These are phyloP conservation scores for Chamaea fasciata DNA, from an alignment of 2,113 vertebrate genomes.

Conservation along the genomic window DNA sequence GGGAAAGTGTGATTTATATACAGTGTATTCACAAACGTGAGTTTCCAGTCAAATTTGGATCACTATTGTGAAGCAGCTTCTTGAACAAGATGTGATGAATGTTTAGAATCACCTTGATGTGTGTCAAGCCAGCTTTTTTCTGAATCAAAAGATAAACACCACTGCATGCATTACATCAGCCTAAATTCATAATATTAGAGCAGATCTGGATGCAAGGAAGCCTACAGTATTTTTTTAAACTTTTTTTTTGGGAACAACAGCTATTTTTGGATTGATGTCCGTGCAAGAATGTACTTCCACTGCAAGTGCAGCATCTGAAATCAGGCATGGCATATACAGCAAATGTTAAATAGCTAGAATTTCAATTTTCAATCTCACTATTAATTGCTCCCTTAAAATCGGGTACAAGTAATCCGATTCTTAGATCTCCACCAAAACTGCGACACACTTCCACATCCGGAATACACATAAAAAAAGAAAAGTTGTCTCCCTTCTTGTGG, in stretches of 20 bases:
- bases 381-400: conserved; percentile 27
- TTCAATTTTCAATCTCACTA: neutral
- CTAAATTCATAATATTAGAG: neutral
- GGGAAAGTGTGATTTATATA: neutral
- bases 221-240: neutral
- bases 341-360: neutral
- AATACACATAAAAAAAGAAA: neutral
- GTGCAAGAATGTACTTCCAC: neutral
- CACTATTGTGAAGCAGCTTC: neutral
- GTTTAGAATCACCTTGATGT: neutral
- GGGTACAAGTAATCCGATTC: conserved; percentile 2
- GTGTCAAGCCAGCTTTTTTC: neutral
- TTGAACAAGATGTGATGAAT: neutral
- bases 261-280: neutral
- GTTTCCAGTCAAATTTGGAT: neutral
- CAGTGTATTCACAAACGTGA: accelerated
- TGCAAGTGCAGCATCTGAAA: neutral
- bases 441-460: neutral
- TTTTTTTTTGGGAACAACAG: neutral
- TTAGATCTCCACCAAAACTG: neutral
- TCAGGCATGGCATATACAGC: neutral
- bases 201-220: neutral
- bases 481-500: neutral
- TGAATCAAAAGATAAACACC: neutral
- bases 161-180: neutral